Percentiles rank a stretch among this genome's conserved stretches.
Evolutionary conservation across 2,113 vertebrate genomes (phyloP).

Genomic region (Calyptomena viridis): DNA sequence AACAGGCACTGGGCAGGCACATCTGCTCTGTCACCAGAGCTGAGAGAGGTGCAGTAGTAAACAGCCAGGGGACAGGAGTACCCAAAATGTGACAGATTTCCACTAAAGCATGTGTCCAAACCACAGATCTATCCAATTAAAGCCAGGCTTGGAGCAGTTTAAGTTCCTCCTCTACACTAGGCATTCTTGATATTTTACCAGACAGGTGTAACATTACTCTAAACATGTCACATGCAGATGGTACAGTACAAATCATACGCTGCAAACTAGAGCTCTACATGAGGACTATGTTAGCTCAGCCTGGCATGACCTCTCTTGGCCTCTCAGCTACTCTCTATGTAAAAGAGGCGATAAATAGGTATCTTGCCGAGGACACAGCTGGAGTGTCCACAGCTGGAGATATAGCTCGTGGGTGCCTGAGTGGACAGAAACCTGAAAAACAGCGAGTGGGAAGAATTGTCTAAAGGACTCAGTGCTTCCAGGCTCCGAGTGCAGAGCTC

Average conservation of each 20-base stretch:
- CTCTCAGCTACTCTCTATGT: not conserved
- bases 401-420: not conserved
- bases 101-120: not conserved
- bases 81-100: fast-evolving
- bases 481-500: not conserved
- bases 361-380: not conserved
- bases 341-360: not conserved
- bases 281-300: not conserved
- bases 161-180: not conserved
- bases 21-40: not conserved
- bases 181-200: not conserved
- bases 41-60: not conserved
- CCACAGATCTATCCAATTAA: not conserved
- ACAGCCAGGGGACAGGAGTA: not conserved
- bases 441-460: fast-evolving
- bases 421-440: not conserved
- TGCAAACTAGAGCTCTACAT: not conserved
- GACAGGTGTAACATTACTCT: not conserved
- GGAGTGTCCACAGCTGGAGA: not conserved
- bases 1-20: not conserved
- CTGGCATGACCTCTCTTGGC: fast-evolving
- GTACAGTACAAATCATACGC: fast-evolving
- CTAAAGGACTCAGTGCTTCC: not conserved
- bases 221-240: not conserved
- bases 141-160: not conserved